A percentile compares a stretch with the other conserved stretches of the same genome.
Evolutionary conservation across 2,797 vertebrate species (phyloP).

Genomic region (Decapterus maruadsi): DNA sequence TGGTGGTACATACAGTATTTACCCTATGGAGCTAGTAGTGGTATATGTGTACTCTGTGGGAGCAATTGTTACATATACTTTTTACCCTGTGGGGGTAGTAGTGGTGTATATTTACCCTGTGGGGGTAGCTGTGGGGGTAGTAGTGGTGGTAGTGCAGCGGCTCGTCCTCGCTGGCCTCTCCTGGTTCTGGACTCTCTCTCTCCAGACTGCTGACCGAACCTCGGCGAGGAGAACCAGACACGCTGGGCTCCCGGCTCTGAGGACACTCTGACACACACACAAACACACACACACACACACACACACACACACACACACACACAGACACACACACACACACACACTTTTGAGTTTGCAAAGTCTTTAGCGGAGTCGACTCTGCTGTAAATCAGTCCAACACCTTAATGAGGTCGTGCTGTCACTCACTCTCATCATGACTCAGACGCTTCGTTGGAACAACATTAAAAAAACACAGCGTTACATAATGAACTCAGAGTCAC

Average conservation of each 20-base stretch:
- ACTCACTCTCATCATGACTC: no score
- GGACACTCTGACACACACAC: slow-evolving; percentile 63
- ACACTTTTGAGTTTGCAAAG: no score
- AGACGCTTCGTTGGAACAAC: no score
- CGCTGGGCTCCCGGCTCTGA: slow-evolving; percentile 57
- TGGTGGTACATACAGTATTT: slow-evolving; percentile 43
- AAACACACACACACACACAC: slow-evolving; percentile 31
- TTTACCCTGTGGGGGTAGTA: slow-evolving; percentile 38
- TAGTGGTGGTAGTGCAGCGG: slow-evolving; percentile 57
- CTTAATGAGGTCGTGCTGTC: no score
- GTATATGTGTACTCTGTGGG: slow-evolving; percentile 46
- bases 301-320: slow-evolving; percentile 18
- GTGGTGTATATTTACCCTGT: slow-evolving; percentile 40
- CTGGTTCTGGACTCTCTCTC: slow-evolving; percentile 74
- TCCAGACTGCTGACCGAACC: slow-evolving; percentile 77
- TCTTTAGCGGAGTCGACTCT: no score
- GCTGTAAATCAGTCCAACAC: no score
- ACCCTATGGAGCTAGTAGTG: slow-evolving; percentile 29
- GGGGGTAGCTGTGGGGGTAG: slow-evolving; percentile 57
- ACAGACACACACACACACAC: slow-evolving; percentile 20
- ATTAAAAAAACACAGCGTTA: no score
- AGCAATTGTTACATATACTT: background rate
- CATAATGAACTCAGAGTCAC: no score
- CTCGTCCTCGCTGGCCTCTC: slow-evolving; percentile 78
- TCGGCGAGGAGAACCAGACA: slow-evolving; percentile 62